Percentiles rank a stretch among this genome's conserved stretches.
These are phyloP conservation scores for Stichopus chloronotus DNA, from an alignment of 35 echinoderm and acorn worm genomes.

Conservation along the genomic window DNA sequence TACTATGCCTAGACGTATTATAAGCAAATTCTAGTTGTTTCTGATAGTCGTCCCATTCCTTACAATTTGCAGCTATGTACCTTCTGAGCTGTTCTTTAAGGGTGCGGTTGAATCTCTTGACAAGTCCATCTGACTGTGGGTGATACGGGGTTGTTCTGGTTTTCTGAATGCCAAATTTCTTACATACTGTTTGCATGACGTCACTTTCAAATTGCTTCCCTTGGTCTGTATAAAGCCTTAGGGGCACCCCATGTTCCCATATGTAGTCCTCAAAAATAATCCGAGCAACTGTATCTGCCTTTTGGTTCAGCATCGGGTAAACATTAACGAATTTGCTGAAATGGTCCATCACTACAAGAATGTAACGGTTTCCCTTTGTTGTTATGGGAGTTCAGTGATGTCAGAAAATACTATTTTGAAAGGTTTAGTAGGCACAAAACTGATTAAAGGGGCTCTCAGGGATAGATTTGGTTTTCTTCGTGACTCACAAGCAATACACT, in stretches of 20 bases:
- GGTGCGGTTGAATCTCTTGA: not conserved
- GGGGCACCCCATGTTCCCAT: not conserved
- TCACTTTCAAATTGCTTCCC: constrained; percentile 23
- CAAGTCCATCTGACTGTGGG: constrained; percentile 8
- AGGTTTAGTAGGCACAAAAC: not conserved
- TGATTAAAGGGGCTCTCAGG: not conserved
- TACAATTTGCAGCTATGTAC: not conserved
- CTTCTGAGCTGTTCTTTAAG: not conserved
- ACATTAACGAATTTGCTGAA: constrained; percentile 43
- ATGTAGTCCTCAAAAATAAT: not conserved
- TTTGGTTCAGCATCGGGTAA: constrained; percentile 29
- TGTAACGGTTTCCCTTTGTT: constrained; percentile 30
- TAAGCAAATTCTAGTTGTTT: not conserved
- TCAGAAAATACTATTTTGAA: constrained; percentile 34
- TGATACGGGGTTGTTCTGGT: constrained; percentile 31
- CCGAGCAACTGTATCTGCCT: constrained; percentile 20
- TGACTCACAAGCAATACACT: constrained; percentile 19
- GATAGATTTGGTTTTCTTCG: constrained; percentile 3
- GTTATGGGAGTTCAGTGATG: constrained; percentile 40
- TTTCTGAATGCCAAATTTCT: not conserved
- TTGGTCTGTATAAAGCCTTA: too few relatives aligned
- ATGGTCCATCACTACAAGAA: constrained; percentile 15
- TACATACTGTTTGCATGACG: not conserved
- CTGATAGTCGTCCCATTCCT: not conserved
- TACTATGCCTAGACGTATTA: not conserved